Evolutionary conservation across 1,140 invertebrate genomes (phyloP), one percentile per base, ranked within the genome.

Genomic region (Babylonia areolata): DNA sequence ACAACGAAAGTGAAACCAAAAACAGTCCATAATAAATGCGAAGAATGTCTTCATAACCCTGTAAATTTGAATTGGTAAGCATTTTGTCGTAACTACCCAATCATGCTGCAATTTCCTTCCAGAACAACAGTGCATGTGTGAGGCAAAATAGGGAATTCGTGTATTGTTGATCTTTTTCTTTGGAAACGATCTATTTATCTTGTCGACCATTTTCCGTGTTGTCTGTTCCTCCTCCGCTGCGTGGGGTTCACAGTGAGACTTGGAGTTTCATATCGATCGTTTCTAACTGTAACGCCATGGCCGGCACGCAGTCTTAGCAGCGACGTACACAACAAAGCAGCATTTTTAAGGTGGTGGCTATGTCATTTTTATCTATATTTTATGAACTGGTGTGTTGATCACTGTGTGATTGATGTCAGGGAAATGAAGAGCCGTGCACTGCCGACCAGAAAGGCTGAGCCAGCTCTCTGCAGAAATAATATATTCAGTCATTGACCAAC

Each of bases 401-500:
- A n/a, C 58, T 64, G 58, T 23, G 58, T 64, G 15, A 64, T n/a
- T 51, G 46, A 51, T 12, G 58, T 64, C 5, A 12, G 15, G 58
- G 58, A 28, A 28, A 64, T 64, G 37, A 75, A 75, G 33, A 39
- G 1, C 5, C 33, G 37, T 12, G 37, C 33, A 75, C 3, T 37
- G 81, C 54, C 69, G 35, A 17, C 28, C n/a, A 75, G 40, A 33
- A 75, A n/a, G 64, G 3, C 39, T 17, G 35, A 31, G 39, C 3
- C 81, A 84, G 42, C 28, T 64, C 82, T 31, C 35, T 28, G 40
- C 58, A 40, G 82, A 42, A 84, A 84, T 84, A 84, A 84, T 84
- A 64, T 84, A 84, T 84, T 84, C 82, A 84, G 28, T 42, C 82
- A 84, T 73, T 64, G 82, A 84, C 82, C 82, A 84, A 37, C 69